Conservation (phyloP, 2,113 vertebrate genomes). For the Tragelaphus scriptus region DNA sequence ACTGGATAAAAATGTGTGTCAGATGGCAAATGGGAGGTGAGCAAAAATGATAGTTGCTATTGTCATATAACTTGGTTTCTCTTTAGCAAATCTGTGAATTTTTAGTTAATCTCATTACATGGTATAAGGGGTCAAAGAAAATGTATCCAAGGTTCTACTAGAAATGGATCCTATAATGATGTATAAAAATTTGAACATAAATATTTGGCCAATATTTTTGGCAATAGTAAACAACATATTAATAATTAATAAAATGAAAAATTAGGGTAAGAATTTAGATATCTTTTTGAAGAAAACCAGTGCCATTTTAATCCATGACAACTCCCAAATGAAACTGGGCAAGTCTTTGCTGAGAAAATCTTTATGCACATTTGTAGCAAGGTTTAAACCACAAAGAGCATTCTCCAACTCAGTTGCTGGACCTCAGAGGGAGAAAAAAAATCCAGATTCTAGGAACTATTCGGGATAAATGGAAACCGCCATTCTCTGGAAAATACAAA, state of each 20-base stretch:
- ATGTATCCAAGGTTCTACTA: not conserved
- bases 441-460: not conserved
- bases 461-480: not conserved
- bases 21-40: not conserved
- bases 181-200: not conserved
- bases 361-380: not conserved
- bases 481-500: not conserved
- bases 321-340: not conserved
- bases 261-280: not conserved
- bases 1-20: not conserved
- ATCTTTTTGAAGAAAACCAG: not conserved
- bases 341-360: not conserved
- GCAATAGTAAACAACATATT: not conserved
- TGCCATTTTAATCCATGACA: not conserved
- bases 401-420: not conserved
- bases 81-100: not conserved
- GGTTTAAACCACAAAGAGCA: conserved; percentile 6
- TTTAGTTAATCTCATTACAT: not conserved
- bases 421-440: not conserved
- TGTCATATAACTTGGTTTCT: not conserved
- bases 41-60: not conserved
- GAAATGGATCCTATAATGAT: not conserved
- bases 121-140: not conserved
- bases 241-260: conserved; percentile 2
- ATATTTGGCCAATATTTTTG: conserved; percentile 30